phyloP scores from a whole-genome alignment of 2,888 invertebrate species.

The Drosophila macrospina region DNA sequence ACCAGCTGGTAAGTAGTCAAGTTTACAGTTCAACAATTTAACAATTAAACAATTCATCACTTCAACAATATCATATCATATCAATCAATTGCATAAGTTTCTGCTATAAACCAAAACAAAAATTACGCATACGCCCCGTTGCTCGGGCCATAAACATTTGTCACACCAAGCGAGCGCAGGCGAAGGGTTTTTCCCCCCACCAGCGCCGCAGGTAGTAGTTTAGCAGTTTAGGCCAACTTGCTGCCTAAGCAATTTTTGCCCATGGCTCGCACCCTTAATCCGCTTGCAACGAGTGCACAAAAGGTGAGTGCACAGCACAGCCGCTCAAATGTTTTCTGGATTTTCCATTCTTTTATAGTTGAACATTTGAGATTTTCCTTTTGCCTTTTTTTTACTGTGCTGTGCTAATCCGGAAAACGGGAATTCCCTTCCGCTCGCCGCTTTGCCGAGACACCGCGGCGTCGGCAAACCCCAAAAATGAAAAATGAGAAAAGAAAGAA shows the following conservation, averaged over 20 bases:
- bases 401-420: conserved; percentile 76
- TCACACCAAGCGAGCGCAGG: not conserved
- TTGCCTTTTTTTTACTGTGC: conserved; percentile 48
- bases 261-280: conserved; percentile 77
- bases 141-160: conserved; percentile 9
- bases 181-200: conserved; percentile 31
- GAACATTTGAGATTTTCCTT: conserved; percentile 10
- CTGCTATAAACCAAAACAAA: no score
- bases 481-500: not conserved
- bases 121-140: conserved; percentile 72
- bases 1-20: conserved; percentile 90
- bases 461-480: conserved; percentile 38
- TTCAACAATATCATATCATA: not conserved
- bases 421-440: conserved; percentile 76
- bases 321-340: conserved; percentile 16
- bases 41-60: conserved; percentile 53
- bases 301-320: not conserved
- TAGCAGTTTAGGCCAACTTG: not conserved
- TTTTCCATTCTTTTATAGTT: conserved; percentile 40
- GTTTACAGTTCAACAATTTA: no score
- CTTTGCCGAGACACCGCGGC: conserved; percentile 50
- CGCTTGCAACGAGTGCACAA: conserved; percentile 10
- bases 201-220: conserved; percentile 36
- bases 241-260: conserved; percentile 41
- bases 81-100: conserved; percentile 24